Percentiles rank a stretch among this genome's conserved stretches.
phyloP scores from a whole-genome alignment of 2,113 vertebrate genomes.

The Peromyscus polionotus region DNA sequence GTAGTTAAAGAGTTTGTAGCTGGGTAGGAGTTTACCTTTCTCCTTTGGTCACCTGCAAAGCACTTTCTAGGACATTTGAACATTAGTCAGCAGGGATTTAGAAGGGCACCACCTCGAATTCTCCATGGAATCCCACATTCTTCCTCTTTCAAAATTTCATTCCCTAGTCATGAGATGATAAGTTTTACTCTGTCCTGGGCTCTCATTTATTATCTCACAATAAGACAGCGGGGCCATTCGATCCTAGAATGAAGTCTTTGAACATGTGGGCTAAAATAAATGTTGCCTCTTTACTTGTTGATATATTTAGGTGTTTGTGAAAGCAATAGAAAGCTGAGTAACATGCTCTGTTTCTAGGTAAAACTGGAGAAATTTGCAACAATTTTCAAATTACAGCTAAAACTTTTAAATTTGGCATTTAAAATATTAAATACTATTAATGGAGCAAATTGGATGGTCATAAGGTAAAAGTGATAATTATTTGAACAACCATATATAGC shows the following conservation, averaged over 20 bases:
- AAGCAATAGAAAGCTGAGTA: not conserved
- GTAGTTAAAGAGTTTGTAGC: not conserved
- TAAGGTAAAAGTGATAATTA: not conserved
- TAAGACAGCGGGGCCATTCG: not conserved
- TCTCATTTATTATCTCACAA: not conserved
- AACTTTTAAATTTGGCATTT: not conserved
- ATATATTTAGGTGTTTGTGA: not conserved
- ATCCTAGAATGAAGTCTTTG: not conserved
- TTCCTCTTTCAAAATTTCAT: not conserved
- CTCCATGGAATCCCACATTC: not conserved
- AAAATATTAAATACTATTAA: not conserved
- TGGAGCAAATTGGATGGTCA: not conserved
- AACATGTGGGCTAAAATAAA: not conserved
- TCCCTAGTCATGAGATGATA: not conserved
- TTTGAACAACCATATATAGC: rapidly evolving
- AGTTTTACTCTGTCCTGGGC: not conserved
- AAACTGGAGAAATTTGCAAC: too few species aligned
- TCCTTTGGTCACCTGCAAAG: not conserved
- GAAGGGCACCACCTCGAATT: not conserved
- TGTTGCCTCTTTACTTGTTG: not conserved
- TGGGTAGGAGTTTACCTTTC: not conserved
- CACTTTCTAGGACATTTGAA: not conserved
- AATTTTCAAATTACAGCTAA: not conserved
- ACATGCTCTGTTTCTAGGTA: not conserved
- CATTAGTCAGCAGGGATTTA: not conserved